These are phyloP conservation scores for Triops cancriformis DNA, from an alignment of 1,140 invertebrate species.

Conservation along the genomic window DNA sequence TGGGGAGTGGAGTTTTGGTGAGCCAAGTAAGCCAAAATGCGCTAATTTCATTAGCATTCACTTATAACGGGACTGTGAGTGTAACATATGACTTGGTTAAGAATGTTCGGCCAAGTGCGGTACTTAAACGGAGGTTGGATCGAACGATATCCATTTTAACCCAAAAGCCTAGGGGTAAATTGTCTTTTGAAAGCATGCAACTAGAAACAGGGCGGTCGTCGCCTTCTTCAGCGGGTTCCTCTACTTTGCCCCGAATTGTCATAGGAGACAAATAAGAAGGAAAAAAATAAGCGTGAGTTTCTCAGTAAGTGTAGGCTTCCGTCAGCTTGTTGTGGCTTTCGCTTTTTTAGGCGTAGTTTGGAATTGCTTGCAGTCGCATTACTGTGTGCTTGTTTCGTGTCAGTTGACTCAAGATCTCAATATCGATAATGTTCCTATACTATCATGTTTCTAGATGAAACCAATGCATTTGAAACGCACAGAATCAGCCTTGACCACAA, in stretches of 20 bases:
- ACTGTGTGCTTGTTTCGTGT: no score
- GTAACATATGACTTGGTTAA: background rate
- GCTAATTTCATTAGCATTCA: background rate
- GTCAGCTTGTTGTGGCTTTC: no score
- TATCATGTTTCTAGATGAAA: background rate
- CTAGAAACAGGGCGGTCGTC: background rate
- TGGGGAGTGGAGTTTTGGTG: slow-evolving; percentile 21
- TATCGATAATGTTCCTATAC: no score
- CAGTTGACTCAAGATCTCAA: no score
- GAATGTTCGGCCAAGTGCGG: slow-evolving; percentile 1
- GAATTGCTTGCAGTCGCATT: no score
- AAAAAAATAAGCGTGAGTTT: background rate
- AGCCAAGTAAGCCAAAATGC: slow-evolving; percentile 15
- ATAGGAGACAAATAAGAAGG: background rate
- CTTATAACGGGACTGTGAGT: background rate
- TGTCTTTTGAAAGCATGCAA: background rate
- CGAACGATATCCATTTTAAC: slow-evolving; percentile 19
- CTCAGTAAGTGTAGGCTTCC: no score
- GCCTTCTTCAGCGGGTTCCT: background rate
- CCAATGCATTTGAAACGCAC: background rate
- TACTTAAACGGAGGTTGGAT: slow-evolving; percentile 15
- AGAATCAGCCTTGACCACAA: background rate
- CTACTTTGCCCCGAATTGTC: background rate
- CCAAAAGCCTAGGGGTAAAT: slow-evolving; percentile 24
- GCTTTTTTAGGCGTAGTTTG: no score